A percentile compares a stretch with the other conserved stretches of the same genome.
Evolutionary conservation across 2,888 invertebrate genomes (phyloP).

Genomic region (Phragmatobia fuliginosa): DNA sequence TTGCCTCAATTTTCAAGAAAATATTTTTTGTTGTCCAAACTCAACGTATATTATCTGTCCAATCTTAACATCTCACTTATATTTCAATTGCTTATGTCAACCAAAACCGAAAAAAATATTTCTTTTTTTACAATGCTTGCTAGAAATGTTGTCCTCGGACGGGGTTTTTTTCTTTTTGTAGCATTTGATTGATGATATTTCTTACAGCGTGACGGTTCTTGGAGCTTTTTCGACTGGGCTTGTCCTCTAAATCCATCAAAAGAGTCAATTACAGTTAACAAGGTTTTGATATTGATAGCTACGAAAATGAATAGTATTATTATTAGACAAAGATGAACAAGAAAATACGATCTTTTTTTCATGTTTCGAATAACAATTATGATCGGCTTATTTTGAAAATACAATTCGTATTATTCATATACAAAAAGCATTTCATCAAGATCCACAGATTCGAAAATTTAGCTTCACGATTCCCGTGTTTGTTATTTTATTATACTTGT

Average conservation of each 20-base stretch:
- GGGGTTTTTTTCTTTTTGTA: constrained; percentile 71
- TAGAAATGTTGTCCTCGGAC: constrained; percentile 66
- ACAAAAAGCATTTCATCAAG: not conserved
- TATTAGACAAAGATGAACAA: too few species aligned
- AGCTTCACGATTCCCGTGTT: too few species aligned
- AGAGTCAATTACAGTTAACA: constrained; percentile 67
- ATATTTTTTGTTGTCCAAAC: constrained; percentile 30
- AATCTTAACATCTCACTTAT: constrained; percentile 54
- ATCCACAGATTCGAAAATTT: not conserved
- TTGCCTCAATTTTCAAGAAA: not conserved
- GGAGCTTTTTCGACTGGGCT: constrained; percentile 60
- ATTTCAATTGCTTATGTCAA: constrained; percentile 69
- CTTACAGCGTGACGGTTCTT: constrained; percentile 70
- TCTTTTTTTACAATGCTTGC: constrained; percentile 66
- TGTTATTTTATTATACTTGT: too few species aligned
- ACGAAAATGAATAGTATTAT: constrained; percentile 30
- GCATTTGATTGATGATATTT: constrained; percentile 79
- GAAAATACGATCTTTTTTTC: too few species aligned
- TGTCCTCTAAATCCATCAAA: constrained; percentile 65
- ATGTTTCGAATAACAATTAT: constrained; percentile 1
- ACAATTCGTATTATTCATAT: not conserved
- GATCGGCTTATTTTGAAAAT: not conserved
- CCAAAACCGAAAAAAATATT: constrained; percentile 54
- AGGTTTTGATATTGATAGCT: constrained; percentile 47
- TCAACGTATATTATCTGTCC: constrained; percentile 46